A percentile compares a stretch with the other conserved stretches of the same genome.
Conservation (phyloP, 2,797 vertebrate genomes). For the Clarias pachynema region DNA sequence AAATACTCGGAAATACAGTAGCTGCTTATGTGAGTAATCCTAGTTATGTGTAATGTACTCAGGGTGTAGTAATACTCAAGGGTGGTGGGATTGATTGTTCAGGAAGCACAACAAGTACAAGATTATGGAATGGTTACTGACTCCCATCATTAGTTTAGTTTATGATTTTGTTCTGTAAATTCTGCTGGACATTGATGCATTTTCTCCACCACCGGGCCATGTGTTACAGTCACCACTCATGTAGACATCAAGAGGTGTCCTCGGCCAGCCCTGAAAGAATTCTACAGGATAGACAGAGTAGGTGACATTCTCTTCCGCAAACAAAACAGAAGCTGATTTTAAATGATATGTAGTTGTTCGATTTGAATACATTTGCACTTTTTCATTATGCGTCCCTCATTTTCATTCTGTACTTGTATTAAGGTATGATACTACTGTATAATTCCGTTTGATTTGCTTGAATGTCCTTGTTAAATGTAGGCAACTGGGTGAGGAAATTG, state of each 20-base stretch:
- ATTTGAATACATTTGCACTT: background rate
- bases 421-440: background rate
- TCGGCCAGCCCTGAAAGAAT: background rate
- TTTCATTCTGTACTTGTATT: background rate
- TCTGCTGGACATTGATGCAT: background rate
- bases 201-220: background rate
- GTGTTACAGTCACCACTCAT: background rate
- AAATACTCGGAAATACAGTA: no score
- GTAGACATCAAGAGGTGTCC: background rate
- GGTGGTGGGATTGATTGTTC: no score
- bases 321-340: background rate
- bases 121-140: no score
- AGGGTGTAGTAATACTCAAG: no score
- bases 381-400: no score
- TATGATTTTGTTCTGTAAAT: background rate
- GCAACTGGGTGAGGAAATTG: constrained; percentile 6
- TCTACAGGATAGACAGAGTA: background rate
- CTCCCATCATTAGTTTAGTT: background rate
- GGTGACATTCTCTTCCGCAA: background rate
- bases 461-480: constrained; percentile 22
- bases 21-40: no score
- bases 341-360: background rate
- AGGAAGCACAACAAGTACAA: no score
- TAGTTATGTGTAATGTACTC: no score
- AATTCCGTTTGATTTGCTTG: background rate